phyloP scores from a whole-genome alignment of 2,113 vertebrate genomes.

The Bagarius yarrelli region DNA sequence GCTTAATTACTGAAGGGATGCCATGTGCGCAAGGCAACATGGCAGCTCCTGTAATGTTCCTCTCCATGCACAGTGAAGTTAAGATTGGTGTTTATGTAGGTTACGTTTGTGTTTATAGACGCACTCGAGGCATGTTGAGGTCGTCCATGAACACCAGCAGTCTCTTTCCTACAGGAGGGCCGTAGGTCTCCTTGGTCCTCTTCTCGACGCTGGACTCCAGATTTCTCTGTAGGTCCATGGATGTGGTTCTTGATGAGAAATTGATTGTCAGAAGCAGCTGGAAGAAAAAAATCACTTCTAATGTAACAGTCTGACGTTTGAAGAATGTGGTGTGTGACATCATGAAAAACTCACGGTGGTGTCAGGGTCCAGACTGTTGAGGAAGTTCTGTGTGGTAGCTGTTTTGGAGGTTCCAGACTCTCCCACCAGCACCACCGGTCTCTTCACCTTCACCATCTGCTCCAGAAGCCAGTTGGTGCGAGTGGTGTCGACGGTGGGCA shows the following conservation, averaged over 20 bases:
- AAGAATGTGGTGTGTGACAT: background rate
- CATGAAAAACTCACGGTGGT: conserved; percentile 64
- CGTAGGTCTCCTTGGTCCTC: conserved; percentile 86
- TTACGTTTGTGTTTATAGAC: background rate
- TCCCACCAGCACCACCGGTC: conserved; percentile 86
- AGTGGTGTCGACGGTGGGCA: conserved; percentile 91
- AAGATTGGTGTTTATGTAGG: background rate
- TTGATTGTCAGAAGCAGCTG: conserved; percentile 84
- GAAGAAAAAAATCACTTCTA: background rate
- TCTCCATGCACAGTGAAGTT: background rate
- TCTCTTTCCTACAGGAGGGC: conserved; percentile 88
- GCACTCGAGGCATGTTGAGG: conserved; percentile 94
- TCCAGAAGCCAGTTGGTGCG: conserved; percentile 85
- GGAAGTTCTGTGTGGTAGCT: conserved; percentile 88
- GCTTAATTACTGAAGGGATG: too few species aligned
- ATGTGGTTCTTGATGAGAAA: conserved; percentile 94
- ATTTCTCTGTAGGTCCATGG: conserved; percentile 91
- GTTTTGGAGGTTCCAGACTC: conserved; percentile 97
- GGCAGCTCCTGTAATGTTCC: too few species aligned
- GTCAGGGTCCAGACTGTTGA: conserved; percentile 78
- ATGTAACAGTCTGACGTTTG: background rate
- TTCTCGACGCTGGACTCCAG: conserved; percentile 92
- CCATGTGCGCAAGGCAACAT: too few species aligned
- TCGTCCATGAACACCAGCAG: conserved; percentile 94
- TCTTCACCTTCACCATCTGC: conserved; percentile 87